Base-by-base conservation (phyloP, 2,113 vertebrate genomes). In the Telmatochromis brichardi region DNA sequence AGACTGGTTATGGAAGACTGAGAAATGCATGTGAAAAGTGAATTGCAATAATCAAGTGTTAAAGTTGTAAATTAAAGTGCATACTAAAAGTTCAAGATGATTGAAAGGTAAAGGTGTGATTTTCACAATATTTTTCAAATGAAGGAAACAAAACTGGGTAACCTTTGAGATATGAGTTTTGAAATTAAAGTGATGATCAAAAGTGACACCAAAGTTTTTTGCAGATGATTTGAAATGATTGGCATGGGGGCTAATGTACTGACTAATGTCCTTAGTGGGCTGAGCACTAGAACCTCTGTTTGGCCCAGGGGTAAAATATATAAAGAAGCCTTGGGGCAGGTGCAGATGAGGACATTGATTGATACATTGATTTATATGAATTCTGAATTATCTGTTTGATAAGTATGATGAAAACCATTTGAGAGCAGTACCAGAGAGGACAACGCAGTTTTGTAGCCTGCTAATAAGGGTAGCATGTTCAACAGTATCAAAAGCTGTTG, bases 171-270 rank as follows among this genome's bases (percentile, higher is more conserved):
- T 65, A 35, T 37, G 60, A n/a, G 31, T 65, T n/a, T 65, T 2
- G 17, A n/a, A 35, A 37, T 37, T 13, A 0, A 65, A 65, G 60
- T 65, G 60, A 37, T 37, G 60, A 65, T 65, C 10, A 65, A 65
- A 65, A 5, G 17, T 65, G 60, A 13, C 17, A 37, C 60, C 6
- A 0, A 65, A 0, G 6, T 0, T 65, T 65, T 65, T 65, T 0
- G 60, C 17, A 65, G 60, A 65, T 65, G 31, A 37, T 37, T 65
- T 65, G 10, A 37, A 65, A 65, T 65, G 31, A 0, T 13, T 65
- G 60, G 33, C 6, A 33, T 0, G 6, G 6, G 2, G 60, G 10
- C 31, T 65, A 7, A 35, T 37, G 60, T 65, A 0, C 31, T 65
- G 60, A 65, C 3, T 65, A 65, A 0, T 0, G 1, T 37, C 17